These are phyloP conservation scores for Dallia pectoralis DNA, from an alignment of 2,797 vertebrate genomes.

Conservation along the genomic window DNA sequence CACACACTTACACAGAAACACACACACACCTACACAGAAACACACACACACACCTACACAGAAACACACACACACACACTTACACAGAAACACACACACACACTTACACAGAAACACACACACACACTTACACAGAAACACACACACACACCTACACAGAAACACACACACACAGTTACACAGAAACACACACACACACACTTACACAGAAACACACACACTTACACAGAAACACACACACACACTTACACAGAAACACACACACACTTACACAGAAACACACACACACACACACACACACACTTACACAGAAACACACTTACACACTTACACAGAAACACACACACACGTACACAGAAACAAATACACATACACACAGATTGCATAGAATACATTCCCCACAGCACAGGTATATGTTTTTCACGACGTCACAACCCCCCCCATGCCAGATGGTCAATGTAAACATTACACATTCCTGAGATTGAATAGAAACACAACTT, in stretches of 20 bases:
- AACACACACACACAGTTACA: background rate
- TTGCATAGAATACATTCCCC: no score
- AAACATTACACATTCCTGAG: no score
- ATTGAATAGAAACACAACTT: no score
- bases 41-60: background rate
- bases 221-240: slow-evolving; percentile 15
- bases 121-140: background rate
- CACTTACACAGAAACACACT: background rate
- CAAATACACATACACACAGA: background rate
- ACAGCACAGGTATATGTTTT: no score
- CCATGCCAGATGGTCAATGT: no score
- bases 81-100: background rate
- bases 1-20: no score
- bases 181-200: background rate
- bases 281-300: slow-evolving; percentile 10
- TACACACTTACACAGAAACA: background rate
- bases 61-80: slow-evolving; percentile 1
- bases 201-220: slow-evolving; percentile 3
- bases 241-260: background rate
- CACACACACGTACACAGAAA: background rate
- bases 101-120: background rate
- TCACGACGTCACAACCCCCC: no score
- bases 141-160: background rate
- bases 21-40: slow-evolving; percentile 2
- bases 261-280: background rate